A percentile compares a stretch with the other conserved stretches of the same genome.
These are phyloP conservation scores for Pseudopleuronectes americanus DNA, from an alignment of 2,797 vertebrate genomes.

Conservation along the genomic window DNA sequence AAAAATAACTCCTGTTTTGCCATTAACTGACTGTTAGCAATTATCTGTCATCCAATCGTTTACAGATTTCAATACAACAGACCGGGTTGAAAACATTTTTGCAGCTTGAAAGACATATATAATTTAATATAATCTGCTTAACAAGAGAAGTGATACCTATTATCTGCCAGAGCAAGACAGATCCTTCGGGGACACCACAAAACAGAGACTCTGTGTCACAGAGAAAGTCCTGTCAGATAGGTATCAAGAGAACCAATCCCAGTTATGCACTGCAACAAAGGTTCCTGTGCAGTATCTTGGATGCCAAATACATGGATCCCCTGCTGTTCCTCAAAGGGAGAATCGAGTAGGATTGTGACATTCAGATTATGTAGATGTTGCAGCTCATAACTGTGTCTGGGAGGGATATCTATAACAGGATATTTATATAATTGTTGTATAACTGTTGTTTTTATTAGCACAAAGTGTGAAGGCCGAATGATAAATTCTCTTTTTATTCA, in stretches of 20 bases:
- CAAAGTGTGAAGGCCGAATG: slow-evolving; percentile 17
- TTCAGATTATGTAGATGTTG: too few species aligned
- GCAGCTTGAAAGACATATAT: too few species aligned
- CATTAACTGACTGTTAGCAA: too few species aligned
- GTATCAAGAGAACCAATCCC: neutral
- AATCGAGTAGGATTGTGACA: too few species aligned
- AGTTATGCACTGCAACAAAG: slow-evolving; percentile 5
- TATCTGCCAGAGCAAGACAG: neutral
- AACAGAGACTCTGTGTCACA: neutral
- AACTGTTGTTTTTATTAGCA: slow-evolving; percentile 28
- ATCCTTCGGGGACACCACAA: neutral
- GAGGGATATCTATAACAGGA: slow-evolving; percentile 39
- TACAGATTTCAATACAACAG: too few species aligned
- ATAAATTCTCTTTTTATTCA: slow-evolving; percentile 41
- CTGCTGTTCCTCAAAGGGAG: slow-evolving; percentile 11
- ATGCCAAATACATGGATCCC: neutral
- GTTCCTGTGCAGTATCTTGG: slow-evolving; percentile 12
- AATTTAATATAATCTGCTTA: neutral
- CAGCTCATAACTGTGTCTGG: slow-evolving; percentile 13
- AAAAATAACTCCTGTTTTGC: too few species aligned
- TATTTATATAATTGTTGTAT: slow-evolving; percentile 42
- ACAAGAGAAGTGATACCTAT: neutral
- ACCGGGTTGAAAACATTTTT: too few species aligned
- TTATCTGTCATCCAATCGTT: too few species aligned
- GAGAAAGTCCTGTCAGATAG: neutral